Conservation (phyloP, 2,113 vertebrate genomes). For the Ceuthmochares aereus region DNA sequence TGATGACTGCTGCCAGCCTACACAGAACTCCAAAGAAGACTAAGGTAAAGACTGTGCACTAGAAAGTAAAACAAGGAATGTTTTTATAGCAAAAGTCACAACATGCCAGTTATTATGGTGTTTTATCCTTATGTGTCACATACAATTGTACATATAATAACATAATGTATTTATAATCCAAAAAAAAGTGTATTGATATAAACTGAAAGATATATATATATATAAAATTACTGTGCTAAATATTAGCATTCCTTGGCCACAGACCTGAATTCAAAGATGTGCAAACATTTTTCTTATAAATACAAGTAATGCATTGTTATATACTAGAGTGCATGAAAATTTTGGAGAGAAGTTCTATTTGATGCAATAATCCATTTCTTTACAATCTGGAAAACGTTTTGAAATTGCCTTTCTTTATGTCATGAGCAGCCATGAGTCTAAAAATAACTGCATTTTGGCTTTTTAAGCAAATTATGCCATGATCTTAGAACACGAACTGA, state of each 20-base stretch:
- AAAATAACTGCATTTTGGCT: conserved; percentile 6
- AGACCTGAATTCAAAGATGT: neutral
- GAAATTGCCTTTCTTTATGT: neutral
- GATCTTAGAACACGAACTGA: neutral
- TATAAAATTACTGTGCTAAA: neutral
- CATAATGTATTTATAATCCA: neutral
- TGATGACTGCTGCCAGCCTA: neutral
- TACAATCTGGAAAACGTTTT: neutral
- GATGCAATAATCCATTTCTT: neutral
- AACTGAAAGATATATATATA: neutral
- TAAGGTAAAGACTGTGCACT: neutral
- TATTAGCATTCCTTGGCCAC: neutral
- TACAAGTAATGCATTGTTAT: neutral
- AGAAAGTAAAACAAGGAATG: neutral
- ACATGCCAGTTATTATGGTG: neutral
- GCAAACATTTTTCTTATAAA: neutral
- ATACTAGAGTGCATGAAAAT: neutral
- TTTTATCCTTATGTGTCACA: neutral
- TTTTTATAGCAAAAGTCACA: neutral
- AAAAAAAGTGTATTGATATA: neutral
- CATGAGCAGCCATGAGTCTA: neutral
- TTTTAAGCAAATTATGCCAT: neutral
- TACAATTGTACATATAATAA: neutral
- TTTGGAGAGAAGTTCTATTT: neutral
- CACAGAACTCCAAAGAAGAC: neutral